phyloP scores from a whole-genome alignment of 2,113 vertebrate genomes.

The Salvelinus alpinus region DNA sequence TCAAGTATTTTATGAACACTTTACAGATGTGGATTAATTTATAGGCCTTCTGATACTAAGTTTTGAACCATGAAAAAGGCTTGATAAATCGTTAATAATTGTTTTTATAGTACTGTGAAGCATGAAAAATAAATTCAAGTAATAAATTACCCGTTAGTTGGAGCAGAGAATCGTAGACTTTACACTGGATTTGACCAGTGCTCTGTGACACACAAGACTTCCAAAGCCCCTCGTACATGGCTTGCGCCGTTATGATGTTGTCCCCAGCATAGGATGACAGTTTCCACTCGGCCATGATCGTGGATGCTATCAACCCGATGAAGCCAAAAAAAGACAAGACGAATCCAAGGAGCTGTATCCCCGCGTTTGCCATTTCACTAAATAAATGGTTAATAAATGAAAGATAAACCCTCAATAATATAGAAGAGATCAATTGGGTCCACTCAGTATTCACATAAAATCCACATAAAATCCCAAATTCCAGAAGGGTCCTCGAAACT shows the following conservation, averaged over 20 bases:
- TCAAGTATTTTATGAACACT: too few relatives aligned
- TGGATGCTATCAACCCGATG: conserved; percentile 82
- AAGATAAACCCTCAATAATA: not conserved
- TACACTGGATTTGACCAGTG: conserved; percentile 94
- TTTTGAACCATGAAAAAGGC: too few relatives aligned
- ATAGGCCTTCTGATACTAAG: too few relatives aligned
- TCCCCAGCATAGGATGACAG: conserved; percentile 87
- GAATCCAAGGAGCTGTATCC: conserved; percentile 88
- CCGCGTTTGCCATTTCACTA: conserved; percentile 82
- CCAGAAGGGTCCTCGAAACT: not conserved
- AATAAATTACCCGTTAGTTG: conserved; percentile 80
- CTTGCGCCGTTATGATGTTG: conserved; percentile 93
- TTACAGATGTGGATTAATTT: too few relatives aligned
- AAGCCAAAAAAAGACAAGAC: conserved; percentile 85
- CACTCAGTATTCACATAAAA: not conserved
- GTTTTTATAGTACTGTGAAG: too few relatives aligned
- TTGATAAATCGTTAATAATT: too few relatives aligned
- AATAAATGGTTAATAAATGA: not conserved
- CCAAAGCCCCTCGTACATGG: conserved; percentile 93
- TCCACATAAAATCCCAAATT: not conserved
- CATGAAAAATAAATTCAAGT: not conserved
- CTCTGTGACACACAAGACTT: conserved; percentile 90
- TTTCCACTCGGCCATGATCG: conserved; percentile 91
- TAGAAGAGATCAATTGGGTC: not conserved
- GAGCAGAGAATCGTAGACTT: conserved; percentile 88